These are phyloP conservation scores for Heliconius hortense DNA, from an alignment of 2,888 invertebrate genomes.

Conservation along the genomic window DNA sequence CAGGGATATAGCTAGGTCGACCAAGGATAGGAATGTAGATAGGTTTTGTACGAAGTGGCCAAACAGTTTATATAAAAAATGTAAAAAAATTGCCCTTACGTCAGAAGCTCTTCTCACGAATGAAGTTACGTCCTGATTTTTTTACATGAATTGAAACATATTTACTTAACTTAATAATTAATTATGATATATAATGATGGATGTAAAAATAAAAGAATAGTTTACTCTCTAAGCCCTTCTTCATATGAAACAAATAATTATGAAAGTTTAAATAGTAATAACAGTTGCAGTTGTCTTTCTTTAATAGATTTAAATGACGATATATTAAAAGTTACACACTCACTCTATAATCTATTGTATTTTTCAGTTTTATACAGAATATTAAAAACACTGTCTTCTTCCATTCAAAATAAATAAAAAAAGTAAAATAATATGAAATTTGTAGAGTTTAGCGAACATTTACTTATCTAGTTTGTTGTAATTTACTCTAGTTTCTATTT, in stretches of 20 bases:
- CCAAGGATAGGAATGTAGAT: slow-evolving; percentile 62
- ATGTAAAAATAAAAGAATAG: slow-evolving; percentile 7
- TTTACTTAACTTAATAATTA: slow-evolving; percentile 14
- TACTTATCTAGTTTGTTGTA: slow-evolving; percentile 40
- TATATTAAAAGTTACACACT: slow-evolving; percentile 9
- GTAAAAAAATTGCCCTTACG: slow-evolving; percentile 47
- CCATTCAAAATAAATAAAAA: slow-evolving; percentile 13
- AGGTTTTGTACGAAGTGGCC: slow-evolving; percentile 75
- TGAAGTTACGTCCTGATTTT: slow-evolving; percentile 22
- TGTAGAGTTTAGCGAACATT: slow-evolving; percentile 20
- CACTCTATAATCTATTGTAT: slow-evolving; percentile 2
- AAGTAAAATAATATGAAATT: slow-evolving; percentile 13
- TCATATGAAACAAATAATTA: slow-evolving; percentile 3
- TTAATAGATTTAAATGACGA: slow-evolving; percentile 16
- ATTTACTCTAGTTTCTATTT: slow-evolving; percentile 38
- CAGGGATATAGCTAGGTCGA: slow-evolving; percentile 72
- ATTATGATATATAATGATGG: slow-evolving; percentile 3
- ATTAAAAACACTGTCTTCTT: slow-evolving; percentile 10
- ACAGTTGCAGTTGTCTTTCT: slow-evolving; percentile 9
- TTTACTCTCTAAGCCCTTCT: slow-evolving; percentile 3
- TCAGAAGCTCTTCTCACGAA: slow-evolving; percentile 22
- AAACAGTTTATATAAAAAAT: slow-evolving; percentile 61
- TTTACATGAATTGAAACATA: slow-evolving; percentile 6
- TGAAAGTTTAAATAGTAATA: background rate
- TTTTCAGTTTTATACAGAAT: slow-evolving; percentile 10